Conservation (phyloP, 2,888 invertebrate genomes). For the Pyralis farinalis region DNA sequence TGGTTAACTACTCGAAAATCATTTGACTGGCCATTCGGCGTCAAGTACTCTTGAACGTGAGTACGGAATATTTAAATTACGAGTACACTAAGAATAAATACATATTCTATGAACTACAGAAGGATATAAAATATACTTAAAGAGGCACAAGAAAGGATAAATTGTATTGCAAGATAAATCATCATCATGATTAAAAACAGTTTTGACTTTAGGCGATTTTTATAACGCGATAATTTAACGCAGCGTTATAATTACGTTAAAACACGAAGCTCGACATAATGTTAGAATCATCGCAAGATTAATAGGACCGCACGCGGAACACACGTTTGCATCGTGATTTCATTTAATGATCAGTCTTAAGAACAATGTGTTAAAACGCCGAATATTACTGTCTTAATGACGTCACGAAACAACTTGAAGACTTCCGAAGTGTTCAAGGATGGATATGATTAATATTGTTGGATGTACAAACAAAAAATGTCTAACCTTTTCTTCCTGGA, state of each 20-base stretch:
- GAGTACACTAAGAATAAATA: slow-evolving; percentile 7
- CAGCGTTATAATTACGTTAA: slow-evolving; percentile 14
- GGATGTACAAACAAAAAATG: slow-evolving; percentile 22
- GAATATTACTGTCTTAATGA: slow-evolving; percentile 45
- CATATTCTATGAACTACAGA: neutral
- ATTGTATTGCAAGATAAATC: neutral
- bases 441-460: slow-evolving; percentile 30
- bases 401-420: slow-evolving; percentile 49
- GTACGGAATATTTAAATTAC: slow-evolving; percentile 19
- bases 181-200: slow-evolving; percentile 3
- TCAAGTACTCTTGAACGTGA: slow-evolving; percentile 19
- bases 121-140: neutral
- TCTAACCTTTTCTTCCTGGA: slow-evolving; percentile 77
- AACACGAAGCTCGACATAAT: slow-evolving; percentile 22
- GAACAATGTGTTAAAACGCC: slow-evolving; percentile 54
- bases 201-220: slow-evolving; percentile 7
- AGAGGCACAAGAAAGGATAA: neutral
- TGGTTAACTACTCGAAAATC: slow-evolving; percentile 19
- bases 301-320: slow-evolving; percentile 65
- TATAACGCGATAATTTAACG: slow-evolving; percentile 6
- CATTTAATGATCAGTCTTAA: slow-evolving; percentile 50
- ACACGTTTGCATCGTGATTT: slow-evolving; percentile 55
- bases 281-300: slow-evolving; percentile 52
- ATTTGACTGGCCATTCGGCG: neutral
- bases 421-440: slow-evolving; percentile 74